Conservation (phyloP, 2,113 vertebrate genomes). For the Lophius piscatorius region DNA sequence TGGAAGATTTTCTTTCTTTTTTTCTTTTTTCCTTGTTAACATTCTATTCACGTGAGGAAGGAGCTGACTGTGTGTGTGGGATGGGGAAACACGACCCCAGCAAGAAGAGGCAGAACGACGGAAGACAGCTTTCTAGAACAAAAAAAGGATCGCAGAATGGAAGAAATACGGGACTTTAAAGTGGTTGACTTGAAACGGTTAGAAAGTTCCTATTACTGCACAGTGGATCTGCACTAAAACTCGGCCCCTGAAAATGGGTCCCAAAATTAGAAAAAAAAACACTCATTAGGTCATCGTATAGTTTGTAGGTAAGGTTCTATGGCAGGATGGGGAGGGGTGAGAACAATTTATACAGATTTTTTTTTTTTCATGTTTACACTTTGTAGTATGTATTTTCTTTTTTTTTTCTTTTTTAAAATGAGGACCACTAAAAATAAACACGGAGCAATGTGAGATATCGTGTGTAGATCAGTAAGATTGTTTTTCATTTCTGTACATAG, state of each 20-base stretch:
- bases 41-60: conserved; percentile 52
- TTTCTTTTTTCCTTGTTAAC: conserved; percentile 76
- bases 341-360: conserved; percentile 46
- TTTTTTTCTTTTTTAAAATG: conserved; percentile 57
- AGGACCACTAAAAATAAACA: conserved; percentile 80
- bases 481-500: conserved; percentile 80
- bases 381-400: conserved; percentile 52
- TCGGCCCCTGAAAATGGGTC: conserved; percentile 50
- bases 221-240: conserved; percentile 67
- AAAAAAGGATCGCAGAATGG: conserved; percentile 50
- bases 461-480: conserved; percentile 68
- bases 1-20: conserved; percentile 52
- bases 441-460: conserved; percentile 65
- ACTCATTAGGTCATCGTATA: conserved; percentile 61
- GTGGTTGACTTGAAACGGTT: conserved; percentile 46
- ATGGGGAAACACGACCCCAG: conserved; percentile 29
- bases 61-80: conserved; percentile 21
- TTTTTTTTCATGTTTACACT: conserved; percentile 70
- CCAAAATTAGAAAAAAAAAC: conserved; percentile 57
- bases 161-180: conserved; percentile 48
- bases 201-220: conserved; percentile 52
- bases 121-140: conserved; percentile 64
- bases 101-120: conserved; percentile 71
- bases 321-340: neutral
- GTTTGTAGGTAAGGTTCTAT: conserved; percentile 58